These are phyloP conservation scores for Brevimyrus niger DNA, from an alignment of 2,113 vertebrate species.

Conservation along the genomic window DNA sequence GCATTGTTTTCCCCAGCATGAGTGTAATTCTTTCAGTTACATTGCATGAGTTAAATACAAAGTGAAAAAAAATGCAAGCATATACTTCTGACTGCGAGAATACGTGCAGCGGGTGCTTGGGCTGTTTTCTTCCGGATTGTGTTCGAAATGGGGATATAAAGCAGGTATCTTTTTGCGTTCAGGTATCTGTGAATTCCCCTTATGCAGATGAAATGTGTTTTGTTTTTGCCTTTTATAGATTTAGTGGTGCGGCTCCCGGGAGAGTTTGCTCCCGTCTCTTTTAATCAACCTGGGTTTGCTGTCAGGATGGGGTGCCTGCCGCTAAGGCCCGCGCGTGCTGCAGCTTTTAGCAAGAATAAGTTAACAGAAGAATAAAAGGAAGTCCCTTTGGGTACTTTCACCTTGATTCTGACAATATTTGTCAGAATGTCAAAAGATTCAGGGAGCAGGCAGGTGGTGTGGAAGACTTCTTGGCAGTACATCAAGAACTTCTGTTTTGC, in stretches of 20 bases:
- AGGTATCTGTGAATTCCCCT: not conserved
- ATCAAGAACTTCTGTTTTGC: not conserved
- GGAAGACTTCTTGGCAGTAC: not conserved
- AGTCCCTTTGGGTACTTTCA: not conserved
- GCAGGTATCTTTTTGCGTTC: not conserved
- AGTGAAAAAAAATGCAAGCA: not conserved
- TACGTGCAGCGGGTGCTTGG: not conserved
- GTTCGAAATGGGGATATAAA: not conserved
- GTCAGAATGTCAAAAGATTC: not conserved
- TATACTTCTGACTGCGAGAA: not conserved
- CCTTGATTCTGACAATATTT: not conserved
- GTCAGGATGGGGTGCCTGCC: not conserved
- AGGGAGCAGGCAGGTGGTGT: not conserved
- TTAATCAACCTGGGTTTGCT: not conserved
- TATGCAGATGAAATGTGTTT: not conserved
- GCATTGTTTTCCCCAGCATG: not conserved
- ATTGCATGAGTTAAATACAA: not conserved
- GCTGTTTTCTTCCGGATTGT: not conserved
- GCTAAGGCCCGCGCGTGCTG: not conserved
- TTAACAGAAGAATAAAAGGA: not conserved
- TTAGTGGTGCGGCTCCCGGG: not conserved
- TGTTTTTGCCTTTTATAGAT: not conserved
- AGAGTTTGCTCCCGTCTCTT: not conserved
- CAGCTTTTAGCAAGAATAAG: not conserved
- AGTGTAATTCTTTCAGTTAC: not conserved